Percentiles rank a stretch among this genome's conserved stretches.
phyloP scores from a whole-genome alignment of 2,797 vertebrate species.

The Scomberomorus guttatus region DNA sequence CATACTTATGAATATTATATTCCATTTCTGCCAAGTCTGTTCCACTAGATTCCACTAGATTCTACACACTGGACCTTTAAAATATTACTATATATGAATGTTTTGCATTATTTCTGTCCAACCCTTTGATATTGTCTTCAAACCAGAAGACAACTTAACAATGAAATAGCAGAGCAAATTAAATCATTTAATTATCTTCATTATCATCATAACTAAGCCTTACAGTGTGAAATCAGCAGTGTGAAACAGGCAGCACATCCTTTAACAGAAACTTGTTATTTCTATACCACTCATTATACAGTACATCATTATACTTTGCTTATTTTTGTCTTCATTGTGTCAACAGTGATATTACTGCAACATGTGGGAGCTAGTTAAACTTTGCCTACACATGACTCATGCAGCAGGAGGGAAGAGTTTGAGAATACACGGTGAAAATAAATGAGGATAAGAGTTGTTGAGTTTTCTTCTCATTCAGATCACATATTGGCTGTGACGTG shows the following conservation, averaged over 20 bases:
- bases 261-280: background rate
- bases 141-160: background rate
- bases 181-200: background rate
- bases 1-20: too few species aligned
- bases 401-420: slow-evolving; percentile 16
- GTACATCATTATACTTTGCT: background rate
- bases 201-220: background rate
- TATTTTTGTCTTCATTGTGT: slow-evolving; percentile 24
- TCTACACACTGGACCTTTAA: too few species aligned
- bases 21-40: too few species aligned
- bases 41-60: too few species aligned
- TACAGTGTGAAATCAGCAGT: background rate
- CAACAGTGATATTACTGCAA: slow-evolving; percentile 23
- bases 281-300: background rate
- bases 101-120: background rate
- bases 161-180: background rate
- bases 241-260: background rate
- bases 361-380: slow-evolving; percentile 37
- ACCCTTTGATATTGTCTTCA: background rate
- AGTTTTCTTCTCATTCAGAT: background rate
- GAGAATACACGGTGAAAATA: slow-evolving; percentile 15
- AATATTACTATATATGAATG: background rate
- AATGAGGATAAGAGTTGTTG: background rate
- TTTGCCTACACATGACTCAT: slow-evolving; percentile 37
- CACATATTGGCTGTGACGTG: background rate